Percentiles rank a stretch among this genome's conserved stretches.
phyloP scores from a whole-genome alignment of 2,888 invertebrate species.

The Meta bourneti region DNA sequence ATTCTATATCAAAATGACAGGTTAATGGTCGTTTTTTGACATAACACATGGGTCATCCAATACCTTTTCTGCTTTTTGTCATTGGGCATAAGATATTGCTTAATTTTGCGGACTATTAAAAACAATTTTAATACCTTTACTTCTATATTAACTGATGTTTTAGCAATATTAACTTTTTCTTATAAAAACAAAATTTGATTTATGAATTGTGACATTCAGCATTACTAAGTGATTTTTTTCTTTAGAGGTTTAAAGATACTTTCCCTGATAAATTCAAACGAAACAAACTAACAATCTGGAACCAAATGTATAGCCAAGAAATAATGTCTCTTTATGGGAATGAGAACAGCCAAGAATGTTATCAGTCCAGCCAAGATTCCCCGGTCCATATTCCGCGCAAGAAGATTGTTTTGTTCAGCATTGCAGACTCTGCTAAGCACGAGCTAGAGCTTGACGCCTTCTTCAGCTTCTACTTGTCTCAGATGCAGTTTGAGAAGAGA shows the following conservation, averaged over 20 bases:
- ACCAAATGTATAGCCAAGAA: constrained; percentile 10
- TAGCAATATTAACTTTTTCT: too few species aligned
- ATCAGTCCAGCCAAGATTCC: background rate
- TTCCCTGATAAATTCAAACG: background rate
- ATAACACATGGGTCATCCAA: too few species aligned
- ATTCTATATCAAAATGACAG: too few species aligned
- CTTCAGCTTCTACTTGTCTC: constrained; percentile 40
- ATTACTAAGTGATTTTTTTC: background rate
- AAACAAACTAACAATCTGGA: constrained; percentile 35
- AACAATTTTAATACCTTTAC: background rate
- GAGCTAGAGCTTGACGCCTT: constrained; percentile 25
- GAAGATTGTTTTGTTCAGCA: constrained; percentile 21
- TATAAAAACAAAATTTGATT: too few species aligned
- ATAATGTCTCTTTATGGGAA: background rate
- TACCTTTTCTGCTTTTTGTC: too few species aligned
- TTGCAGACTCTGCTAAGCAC: constrained; percentile 16
- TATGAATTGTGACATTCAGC: too few species aligned
- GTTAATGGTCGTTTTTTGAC: too few species aligned
- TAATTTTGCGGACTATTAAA: background rate
- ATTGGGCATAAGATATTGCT: too few species aligned
- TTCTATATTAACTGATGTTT: background rate
- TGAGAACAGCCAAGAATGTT: background rate
- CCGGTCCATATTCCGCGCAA: background rate
- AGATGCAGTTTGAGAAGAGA: constrained; percentile 5
- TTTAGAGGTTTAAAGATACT: constrained; percentile 25